Percentiles rank a stretch among this genome's conserved stretches.
phyloP scores from a whole-genome alignment of 2,888 invertebrate species.

The Lasius platythorax region DNA sequence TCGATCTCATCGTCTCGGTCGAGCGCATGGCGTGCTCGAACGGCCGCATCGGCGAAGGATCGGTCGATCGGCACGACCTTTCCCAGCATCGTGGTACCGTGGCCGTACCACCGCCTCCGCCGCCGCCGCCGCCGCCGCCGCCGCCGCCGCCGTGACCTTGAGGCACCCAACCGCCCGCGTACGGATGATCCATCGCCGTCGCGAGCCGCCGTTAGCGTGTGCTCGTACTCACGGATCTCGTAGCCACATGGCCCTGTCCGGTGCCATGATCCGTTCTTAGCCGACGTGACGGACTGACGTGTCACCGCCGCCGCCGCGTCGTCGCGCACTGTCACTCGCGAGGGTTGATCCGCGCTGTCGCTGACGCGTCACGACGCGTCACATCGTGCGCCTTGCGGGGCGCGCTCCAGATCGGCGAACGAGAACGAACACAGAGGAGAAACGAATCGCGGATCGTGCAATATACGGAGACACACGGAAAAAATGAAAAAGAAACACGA shows the following conservation, averaged over 20 bases:
- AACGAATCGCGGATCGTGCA: background rate
- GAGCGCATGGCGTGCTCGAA: slow-evolving; percentile 83
- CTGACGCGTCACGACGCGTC: slow-evolving; percentile 28
- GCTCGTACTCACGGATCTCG: slow-evolving; percentile 59
- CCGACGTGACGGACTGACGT: slow-evolving; percentile 35
- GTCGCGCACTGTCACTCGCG: slow-evolving; percentile 61
- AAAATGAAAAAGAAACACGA: background rate
- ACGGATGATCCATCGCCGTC: slow-evolving; percentile 86
- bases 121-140: slow-evolving; percentile 58
- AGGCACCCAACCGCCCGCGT: slow-evolving; percentile 86
- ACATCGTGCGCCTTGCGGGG: slow-evolving; percentile 42
- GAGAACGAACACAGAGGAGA: background rate
- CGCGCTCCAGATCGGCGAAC: slow-evolving; percentile 31
- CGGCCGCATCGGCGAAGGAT: slow-evolving; percentile 84
- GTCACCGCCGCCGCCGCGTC: slow-evolving; percentile 27
- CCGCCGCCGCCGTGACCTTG: slow-evolving; percentile 77
- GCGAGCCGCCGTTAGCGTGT: slow-evolving; percentile 35
- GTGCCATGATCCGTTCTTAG: slow-evolving; percentile 75
- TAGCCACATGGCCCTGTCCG: slow-evolving; percentile 81
- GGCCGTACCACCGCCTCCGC: slow-evolving; percentile 67
- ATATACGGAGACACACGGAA: background rate
- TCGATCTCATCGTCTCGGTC: slow-evolving; percentile 83
- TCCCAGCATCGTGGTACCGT: slow-evolving; percentile 82
- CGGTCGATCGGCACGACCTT: slow-evolving; percentile 83
- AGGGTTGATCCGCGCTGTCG: slow-evolving; percentile 40